phyloP scores from a whole-genome alignment of 2,797 vertebrate genomes.

The Bothrops alternatus region DNA sequence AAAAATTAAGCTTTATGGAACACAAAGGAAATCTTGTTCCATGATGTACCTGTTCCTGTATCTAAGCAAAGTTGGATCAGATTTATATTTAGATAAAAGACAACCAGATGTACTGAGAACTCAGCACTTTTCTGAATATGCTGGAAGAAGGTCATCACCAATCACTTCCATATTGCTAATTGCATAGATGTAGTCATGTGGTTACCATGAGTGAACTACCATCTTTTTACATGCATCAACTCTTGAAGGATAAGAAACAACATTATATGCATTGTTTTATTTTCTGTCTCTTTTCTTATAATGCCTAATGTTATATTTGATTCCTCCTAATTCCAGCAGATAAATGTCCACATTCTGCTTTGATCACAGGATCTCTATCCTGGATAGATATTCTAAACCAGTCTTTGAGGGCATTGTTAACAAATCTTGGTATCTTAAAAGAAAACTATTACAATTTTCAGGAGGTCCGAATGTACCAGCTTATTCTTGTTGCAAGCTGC shows the following conservation, averaged over 20 bases:
- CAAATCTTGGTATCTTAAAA: neutral
- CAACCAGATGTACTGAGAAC: neutral
- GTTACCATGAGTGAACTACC: neutral
- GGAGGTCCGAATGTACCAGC: slow-evolving; percentile 16
- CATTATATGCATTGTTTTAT: neutral
- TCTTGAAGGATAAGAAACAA: neutral
- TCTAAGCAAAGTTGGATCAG: neutral
- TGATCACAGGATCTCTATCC: neutral
- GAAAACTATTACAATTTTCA: slow-evolving; percentile 25
- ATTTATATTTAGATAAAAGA: neutral
- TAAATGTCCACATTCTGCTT: neutral
- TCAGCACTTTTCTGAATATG: neutral
- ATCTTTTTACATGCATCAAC: neutral
- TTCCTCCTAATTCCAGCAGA: neutral
- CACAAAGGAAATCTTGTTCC: neutral
- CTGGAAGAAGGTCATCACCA: neutral
- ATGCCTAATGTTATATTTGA: neutral
- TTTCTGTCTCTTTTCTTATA: neutral
- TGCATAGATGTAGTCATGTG: neutral
- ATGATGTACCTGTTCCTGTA: neutral
- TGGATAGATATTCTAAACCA: neutral
- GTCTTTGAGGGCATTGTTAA: neutral
- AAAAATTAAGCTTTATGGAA: neutral
- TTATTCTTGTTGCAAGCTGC: slow-evolving; percentile 37
- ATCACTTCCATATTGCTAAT: neutral